Percentiles rank a stretch among this genome's conserved stretches.
Conservation (phyloP, 2,888 invertebrate species). For the Zygogramma bicolorata region DNA sequence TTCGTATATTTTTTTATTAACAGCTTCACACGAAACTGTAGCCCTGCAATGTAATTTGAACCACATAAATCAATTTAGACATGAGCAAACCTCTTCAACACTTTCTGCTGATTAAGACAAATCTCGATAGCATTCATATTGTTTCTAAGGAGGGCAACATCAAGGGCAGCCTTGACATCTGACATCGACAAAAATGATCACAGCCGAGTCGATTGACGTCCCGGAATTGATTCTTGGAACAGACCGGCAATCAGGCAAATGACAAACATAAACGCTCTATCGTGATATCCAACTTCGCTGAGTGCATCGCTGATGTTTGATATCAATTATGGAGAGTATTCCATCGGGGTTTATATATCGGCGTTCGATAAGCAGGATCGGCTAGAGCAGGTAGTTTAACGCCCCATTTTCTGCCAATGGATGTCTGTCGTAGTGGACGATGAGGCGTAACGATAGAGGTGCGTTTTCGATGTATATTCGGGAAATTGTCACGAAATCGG, state of each 20-base stretch:
- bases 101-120: no score
- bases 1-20: no score
- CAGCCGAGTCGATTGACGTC: background rate
- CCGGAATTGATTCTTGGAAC: background rate
- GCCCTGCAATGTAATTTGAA: no score
- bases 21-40: no score
- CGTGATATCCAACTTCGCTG: background rate
- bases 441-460: background rate
- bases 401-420: background rate
- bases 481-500: no score
- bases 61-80: no score
- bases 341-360: background rate
- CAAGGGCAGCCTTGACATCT: background rate
- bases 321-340: constrained; percentile 17
- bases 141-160: background rate
- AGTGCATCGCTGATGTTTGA: background rate
- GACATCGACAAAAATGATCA: background rate
- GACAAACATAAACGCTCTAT: background rate
- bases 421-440: background rate
- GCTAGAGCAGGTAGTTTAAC: background rate
- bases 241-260: background rate
- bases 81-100: no score
- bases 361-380: background rate
- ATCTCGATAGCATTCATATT: no score
- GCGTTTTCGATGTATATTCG: background rate